Conservation (phyloP, 53 echinoderm and acorn worm genomes). For the Patiria pectinifera region DNA sequence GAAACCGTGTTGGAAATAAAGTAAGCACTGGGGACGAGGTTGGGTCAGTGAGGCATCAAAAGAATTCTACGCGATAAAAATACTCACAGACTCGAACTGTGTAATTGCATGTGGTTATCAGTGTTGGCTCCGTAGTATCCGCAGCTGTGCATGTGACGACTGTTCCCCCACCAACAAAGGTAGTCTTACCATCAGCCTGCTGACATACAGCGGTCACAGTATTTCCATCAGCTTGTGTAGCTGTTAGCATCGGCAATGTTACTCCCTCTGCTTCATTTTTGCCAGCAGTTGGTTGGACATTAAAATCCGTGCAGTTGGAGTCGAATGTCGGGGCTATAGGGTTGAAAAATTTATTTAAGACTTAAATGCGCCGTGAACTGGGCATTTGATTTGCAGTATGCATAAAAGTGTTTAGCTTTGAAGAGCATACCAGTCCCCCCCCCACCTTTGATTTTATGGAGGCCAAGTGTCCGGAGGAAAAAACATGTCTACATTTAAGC, state of each 20-base stretch:
- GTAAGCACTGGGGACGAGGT: too few relatives aligned
- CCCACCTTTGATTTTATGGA: too few relatives aligned
- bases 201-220: not conserved
- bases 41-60: not conserved
- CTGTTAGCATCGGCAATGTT: not conserved
- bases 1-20: too few relatives aligned
- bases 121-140: not conserved
- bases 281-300: conserved; percentile 9
- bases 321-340: not conserved
- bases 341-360: not conserved
- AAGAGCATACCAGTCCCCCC: too few relatives aligned
- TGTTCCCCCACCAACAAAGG: not conserved
- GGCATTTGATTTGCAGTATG: too few relatives aligned
- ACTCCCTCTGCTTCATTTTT: not conserved
- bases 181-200: not conserved
- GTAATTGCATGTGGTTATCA: conserved; percentile 1
- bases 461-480: too few relatives aligned
- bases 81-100: conserved; percentile 37
- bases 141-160: not conserved
- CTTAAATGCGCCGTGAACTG: too few relatives aligned
- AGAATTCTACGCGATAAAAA: not conserved
- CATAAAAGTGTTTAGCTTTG: too few relatives aligned
- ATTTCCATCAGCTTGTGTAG: not conserved
- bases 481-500: too few relatives aligned
- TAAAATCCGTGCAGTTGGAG: not conserved